A percentile compares a stretch with the other conserved stretches of the same genome.
phyloP scores from a whole-genome alignment of 2,888 invertebrate genomes.

The Caradrina clavipalpis region DNA sequence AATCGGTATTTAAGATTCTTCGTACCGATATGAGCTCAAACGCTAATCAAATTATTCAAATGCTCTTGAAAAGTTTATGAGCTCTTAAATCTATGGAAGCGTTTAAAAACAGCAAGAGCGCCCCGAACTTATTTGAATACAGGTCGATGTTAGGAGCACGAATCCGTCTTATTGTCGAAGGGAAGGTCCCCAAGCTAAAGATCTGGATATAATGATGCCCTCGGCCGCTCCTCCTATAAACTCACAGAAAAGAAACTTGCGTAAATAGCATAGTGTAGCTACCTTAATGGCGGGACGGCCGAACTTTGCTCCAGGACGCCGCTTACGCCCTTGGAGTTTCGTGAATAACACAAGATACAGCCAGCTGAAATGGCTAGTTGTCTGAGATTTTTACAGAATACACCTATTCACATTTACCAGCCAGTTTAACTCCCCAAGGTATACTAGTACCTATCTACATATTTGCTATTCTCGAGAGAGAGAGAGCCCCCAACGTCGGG shows the following conservation, averaged over 20 bases:
- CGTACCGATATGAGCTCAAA: conserved; percentile 53
- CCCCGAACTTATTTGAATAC: conserved; percentile 14
- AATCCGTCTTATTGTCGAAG: conserved; percentile 35
- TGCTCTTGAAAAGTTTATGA: conserved; percentile 53
- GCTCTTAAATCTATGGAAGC: conserved; percentile 34
- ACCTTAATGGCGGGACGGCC: conserved; percentile 44
- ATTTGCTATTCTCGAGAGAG: conserved; percentile 44
- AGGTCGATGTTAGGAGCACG: conserved; percentile 35
- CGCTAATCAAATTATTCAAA: conserved; percentile 61
- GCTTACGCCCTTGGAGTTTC: conserved; percentile 38
- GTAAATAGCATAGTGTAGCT: conserved; percentile 51
- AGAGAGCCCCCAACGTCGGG: conserved; percentile 16
- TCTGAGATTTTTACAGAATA: conserved; percentile 37
- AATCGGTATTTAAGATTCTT: conserved; percentile 56
- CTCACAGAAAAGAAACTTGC: conserved; percentile 48
- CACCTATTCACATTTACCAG: conserved; percentile 41
- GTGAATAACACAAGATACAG: conserved; percentile 49
- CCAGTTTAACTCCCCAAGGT: conserved; percentile 17
- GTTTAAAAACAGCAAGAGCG: conserved; percentile 25
- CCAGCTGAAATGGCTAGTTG: conserved; percentile 30
- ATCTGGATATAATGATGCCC: conserved; percentile 49
- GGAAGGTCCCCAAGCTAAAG: conserved; percentile 20
- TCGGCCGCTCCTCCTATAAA: conserved; percentile 39
- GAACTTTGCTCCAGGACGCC: conserved; percentile 44
- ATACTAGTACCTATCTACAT: conserved; percentile 44